Evolutionary conservation across 2,888 invertebrate species (phyloP), one percentile per base, ranked within the genome.

Genomic region (Drosophila silvestris): DNA sequence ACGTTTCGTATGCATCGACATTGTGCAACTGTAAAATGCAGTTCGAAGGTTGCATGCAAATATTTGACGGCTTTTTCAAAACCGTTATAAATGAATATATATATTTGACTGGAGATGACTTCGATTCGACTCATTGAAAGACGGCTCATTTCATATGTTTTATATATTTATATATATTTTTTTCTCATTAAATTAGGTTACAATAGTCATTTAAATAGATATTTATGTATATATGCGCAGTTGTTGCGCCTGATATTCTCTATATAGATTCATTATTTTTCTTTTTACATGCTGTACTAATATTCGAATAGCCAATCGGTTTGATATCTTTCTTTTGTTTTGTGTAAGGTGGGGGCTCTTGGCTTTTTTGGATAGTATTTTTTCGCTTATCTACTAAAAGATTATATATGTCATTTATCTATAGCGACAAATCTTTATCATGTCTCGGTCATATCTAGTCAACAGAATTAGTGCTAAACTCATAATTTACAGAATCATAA

Each of bases 231-330:
- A 50, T 50, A 19, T 37, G 6, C 70, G 74, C 74, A 75, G 56
- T 50, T 69, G 35, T 53, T 70, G 70, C 70, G 35, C 44, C 47
- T 56, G 65, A 65, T 76, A 76, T 65, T 76, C 57, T 61, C 12
- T 64, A 44, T 39, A 22, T 12, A 76, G 75, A 77, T 76, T 77
- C 77, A 76, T 74, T 30, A 14, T 32, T 3, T 33, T 26, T 66
- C 19, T 33, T 53, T 44, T 64, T 70, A 71, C 78, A 78, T 66
- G 41, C 62, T 77, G 28, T 44, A 16, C 14, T 53, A 61, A 75
- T 85, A 78, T 85, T 85, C 56, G 82, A 81, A 69, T 77, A 70
- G 71, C 72, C 71, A 86, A 73, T 72, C 56, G 47, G 22, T 59
- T 76, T 65, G 41, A 63, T 26, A 47, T 63, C 41, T 60, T 44